Conservation (phyloP, 2,113 vertebrate species). For the Cebidichthys violaceus region DNA sequence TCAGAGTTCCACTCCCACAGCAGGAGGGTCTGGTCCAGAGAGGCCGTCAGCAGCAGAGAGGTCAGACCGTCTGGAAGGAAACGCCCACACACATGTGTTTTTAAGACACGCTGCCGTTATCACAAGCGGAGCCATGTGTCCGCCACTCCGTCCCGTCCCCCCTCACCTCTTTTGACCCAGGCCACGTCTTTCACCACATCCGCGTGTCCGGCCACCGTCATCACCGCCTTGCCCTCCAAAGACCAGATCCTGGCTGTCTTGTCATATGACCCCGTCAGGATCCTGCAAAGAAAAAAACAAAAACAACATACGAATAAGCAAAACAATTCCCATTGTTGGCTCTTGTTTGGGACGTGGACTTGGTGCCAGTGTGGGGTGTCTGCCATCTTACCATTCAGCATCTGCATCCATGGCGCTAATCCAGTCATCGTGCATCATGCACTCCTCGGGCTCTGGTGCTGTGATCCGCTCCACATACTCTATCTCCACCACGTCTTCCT, state of each 20-base stretch:
- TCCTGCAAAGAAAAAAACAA: slow-evolving; percentile 82
- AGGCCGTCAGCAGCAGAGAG: slow-evolving; percentile 92
- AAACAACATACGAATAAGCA: background rate
- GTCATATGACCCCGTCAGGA: slow-evolving; percentile 95
- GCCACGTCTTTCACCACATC: slow-evolving; percentile 97
- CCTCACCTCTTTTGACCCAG: slow-evolving; percentile 96
- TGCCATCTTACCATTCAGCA: slow-evolving; percentile 90
- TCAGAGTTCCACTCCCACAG: slow-evolving; percentile 98
- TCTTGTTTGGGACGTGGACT: background rate
- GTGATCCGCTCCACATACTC: slow-evolving; percentile 95
- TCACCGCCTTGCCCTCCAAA: slow-evolving; percentile 91
- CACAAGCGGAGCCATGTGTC: background rate
- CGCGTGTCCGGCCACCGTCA: slow-evolving; percentile 91
- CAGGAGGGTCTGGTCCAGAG: slow-evolving; percentile 94
- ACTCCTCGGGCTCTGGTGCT: slow-evolving; percentile 95
- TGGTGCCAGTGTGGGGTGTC: background rate
- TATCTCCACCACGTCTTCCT: slow-evolving; percentile 98
- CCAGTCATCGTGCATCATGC: slow-evolving; percentile 98
- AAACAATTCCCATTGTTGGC: background rate
- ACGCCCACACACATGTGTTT: background rate
- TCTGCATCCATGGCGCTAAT: slow-evolving; percentile 92
- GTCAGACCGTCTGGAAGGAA: slow-evolving; percentile 86
- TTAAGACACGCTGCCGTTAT: background rate
- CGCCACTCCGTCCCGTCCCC: rapidly evolving
- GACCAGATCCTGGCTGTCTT: slow-evolving; percentile 96